Evolutionary conservation across 2,888 invertebrate species (phyloP).

Genomic region (Lithosia quadra): DNA sequence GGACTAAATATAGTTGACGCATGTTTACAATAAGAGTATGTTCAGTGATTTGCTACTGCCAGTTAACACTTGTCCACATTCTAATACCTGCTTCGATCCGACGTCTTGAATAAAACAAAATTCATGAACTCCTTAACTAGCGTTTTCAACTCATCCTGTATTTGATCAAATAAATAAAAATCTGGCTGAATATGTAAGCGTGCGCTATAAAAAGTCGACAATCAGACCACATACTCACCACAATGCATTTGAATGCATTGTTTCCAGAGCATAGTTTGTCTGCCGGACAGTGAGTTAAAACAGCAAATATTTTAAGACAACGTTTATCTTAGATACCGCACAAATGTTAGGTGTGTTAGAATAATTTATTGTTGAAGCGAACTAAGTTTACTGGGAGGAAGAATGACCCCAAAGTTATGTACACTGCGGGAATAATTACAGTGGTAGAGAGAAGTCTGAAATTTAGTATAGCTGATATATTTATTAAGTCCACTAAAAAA

Average conservation of each 20-base stretch:
- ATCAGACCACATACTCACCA: background rate
- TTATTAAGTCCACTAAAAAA: background rate
- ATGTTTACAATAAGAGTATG: too few species aligned
- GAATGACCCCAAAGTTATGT: slow-evolving; percentile 7
- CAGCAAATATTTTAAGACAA: slow-evolving; percentile 39
- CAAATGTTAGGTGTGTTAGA: slow-evolving; percentile 11
- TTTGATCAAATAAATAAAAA: background rate
- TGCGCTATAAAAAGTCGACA: background rate
- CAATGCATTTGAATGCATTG: slow-evolving; percentile 7
- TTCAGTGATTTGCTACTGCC: too few species aligned
- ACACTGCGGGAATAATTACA: slow-evolving; percentile 5
- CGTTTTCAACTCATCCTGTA: background rate
- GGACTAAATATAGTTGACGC: too few species aligned
- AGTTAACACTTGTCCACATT: too few species aligned
- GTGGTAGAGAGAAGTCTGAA: background rate
- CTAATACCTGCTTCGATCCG: too few species aligned
- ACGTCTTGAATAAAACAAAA: too few species aligned
- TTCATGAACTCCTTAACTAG: too few species aligned
- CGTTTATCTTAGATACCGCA: slow-evolving; percentile 14
- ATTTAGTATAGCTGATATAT: background rate
- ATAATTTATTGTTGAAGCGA: slow-evolving; percentile 15
- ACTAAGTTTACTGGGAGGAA: slow-evolving; percentile 6
- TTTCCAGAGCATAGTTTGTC: slow-evolving; percentile 27
- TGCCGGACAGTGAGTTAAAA: slow-evolving; percentile 31
- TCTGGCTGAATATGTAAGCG: background rate